A percentile compares a stretch with the other conserved stretches of the same genome.
Evolutionary conservation across 2,888 invertebrate species (phyloP).

Genomic region (Tipula unca): DNA sequence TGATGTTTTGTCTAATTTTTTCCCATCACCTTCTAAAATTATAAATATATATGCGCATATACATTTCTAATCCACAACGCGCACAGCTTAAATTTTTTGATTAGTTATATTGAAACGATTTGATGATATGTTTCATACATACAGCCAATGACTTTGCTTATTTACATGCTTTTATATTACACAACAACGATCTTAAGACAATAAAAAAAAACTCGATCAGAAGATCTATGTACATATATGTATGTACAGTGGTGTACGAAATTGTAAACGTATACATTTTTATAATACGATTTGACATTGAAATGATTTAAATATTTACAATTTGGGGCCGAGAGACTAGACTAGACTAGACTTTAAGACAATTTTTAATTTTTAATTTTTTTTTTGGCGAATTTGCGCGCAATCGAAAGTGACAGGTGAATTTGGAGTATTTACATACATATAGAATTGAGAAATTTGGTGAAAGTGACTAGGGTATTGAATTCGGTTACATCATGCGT

Average conservation of each 20-base stretch:
- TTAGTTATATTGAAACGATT: neutral
- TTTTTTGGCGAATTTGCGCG: neutral
- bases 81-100: neutral
- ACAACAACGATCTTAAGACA: neutral
- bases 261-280: neutral
- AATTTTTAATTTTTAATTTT: neutral
- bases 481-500: neutral
- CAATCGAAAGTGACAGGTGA: neutral
- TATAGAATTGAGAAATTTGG: neutral
- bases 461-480: neutral
- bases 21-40: neutral
- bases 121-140: neutral
- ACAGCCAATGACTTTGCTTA: neutral
- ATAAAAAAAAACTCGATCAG: neutral
- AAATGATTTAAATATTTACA: neutral
- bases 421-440: neutral
- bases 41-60: too few species aligned
- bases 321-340: neutral
- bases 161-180: neutral
- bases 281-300: neutral
- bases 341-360: neutral
- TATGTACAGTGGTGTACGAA: neutral
- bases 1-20: neutral
- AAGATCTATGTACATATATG: too few species aligned
- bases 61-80: neutral